These are phyloP conservation scores for Alviniconcha marisindica DNA, from an alignment of 1,140 invertebrate species.

Conservation along the genomic window DNA sequence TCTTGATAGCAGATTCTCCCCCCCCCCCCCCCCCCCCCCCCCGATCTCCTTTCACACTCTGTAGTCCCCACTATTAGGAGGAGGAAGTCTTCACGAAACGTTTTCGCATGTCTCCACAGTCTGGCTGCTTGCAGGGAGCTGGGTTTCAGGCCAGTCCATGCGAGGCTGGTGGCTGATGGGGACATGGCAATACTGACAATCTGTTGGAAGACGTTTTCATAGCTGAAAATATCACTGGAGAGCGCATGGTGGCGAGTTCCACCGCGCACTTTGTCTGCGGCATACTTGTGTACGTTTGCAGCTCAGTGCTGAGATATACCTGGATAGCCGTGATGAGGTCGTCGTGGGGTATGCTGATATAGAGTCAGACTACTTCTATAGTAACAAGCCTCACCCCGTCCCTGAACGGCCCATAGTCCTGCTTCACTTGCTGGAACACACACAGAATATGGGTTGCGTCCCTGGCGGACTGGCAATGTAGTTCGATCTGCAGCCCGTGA, in stretches of 20 bases:
- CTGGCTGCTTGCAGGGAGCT: not conserved
- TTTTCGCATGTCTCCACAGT: not conserved
- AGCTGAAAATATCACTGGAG: not conserved
- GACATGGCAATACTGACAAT: not conserved
- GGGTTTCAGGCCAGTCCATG: not conserved
- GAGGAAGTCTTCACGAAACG: conserved; percentile 1
- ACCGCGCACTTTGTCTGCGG: not conserved
- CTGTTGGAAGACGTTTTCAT: not conserved
- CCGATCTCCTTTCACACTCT: too few relatives aligned
- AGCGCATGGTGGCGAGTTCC: not conserved
- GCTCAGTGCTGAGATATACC: not conserved
- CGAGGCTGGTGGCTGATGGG: not conserved
- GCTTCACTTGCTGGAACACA: not conserved
- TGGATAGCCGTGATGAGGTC: not conserved
- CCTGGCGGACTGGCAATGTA: not conserved
- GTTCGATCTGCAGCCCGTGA: not conserved
- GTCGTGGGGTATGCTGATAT: not conserved
- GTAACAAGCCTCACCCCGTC: not conserved
- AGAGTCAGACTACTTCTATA: not conserved
- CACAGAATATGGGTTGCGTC: not conserved
- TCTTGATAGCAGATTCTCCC: too few relatives aligned
- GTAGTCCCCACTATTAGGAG: not conserved
- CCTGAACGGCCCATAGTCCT: not conserved
- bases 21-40: too few relatives aligned
- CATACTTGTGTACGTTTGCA: not conserved